phyloP scores from a whole-genome alignment of 2,113 vertebrate species.

The Perca flavescens region DNA sequence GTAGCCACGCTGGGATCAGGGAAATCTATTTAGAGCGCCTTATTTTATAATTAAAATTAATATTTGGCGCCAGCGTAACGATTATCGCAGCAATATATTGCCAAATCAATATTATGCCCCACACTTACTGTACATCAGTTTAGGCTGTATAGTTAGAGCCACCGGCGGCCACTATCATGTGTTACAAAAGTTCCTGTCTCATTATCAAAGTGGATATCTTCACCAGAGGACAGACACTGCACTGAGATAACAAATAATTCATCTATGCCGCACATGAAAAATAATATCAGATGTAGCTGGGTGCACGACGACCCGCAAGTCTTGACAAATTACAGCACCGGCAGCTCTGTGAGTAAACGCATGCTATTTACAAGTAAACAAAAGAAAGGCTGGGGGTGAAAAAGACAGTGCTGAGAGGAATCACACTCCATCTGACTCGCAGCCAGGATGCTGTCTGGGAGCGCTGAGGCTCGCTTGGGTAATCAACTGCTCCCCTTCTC shows the following conservation, averaged over 20 bases:
- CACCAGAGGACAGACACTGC: slow-evolving; percentile 42
- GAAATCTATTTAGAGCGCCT: too few relatives aligned
- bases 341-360: slow-evolving; percentile 49
- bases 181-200: slow-evolving; percentile 46
- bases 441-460: slow-evolving; percentile 51
- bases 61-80: too few relatives aligned
- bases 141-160: neutral
- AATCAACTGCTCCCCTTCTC: slow-evolving; percentile 61
- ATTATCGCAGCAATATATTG: too few relatives aligned
- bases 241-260: slow-evolving; percentile 64
- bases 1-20: too few relatives aligned
- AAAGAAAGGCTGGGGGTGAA: slow-evolving; percentile 50
- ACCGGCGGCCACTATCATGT: neutral
- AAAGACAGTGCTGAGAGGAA: slow-evolving; percentile 39
- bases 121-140: neutral
- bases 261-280: slow-evolving; percentile 49
- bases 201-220: slow-evolving; percentile 65
- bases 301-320: slow-evolving; percentile 38
- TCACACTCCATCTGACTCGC: slow-evolving; percentile 58
- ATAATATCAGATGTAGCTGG: slow-evolving; percentile 47
- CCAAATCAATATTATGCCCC: too few relatives aligned
- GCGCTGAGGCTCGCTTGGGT: slow-evolving; percentile 20
- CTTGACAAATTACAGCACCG: slow-evolving; percentile 60
- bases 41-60: too few relatives aligned
- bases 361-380: slow-evolving; percentile 63